phyloP scores from a whole-genome alignment of 1,140 invertebrate genomes.

The Varroa destructor region DNA sequence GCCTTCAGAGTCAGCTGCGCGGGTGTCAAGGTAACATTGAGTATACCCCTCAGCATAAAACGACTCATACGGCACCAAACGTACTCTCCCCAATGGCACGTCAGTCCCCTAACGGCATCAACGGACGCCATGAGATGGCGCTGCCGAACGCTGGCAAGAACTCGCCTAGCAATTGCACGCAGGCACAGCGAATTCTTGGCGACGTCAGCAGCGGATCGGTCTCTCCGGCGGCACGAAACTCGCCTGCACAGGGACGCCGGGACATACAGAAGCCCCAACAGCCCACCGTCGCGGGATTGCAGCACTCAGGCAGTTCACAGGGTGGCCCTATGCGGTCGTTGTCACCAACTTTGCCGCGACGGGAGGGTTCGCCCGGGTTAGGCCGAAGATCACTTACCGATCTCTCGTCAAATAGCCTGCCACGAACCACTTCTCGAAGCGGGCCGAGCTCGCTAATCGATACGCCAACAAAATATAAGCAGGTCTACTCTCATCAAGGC shows the following conservation, averaged over 20 bases:
- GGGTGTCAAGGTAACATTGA: background rate
- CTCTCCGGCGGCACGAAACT: conserved; percentile 13
- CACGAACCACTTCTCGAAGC: background rate
- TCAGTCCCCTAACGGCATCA: conserved; percentile 4
- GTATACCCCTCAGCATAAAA: background rate
- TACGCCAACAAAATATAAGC: conserved; percentile 16
- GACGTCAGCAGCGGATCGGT: conserved; percentile 27
- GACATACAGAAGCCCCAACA: conserved; percentile 11
- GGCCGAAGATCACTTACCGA: conserved; percentile 6
- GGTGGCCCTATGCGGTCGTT: conserved; percentile 1
- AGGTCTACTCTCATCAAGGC: background rate
- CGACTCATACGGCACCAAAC: background rate
- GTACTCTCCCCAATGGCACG: conserved; percentile 16
- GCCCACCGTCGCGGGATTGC: background rate
- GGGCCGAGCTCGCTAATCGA: conserved; percentile 6
- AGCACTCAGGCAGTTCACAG: background rate
- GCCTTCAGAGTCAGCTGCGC: background rate
- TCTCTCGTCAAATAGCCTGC: conserved; percentile 16
- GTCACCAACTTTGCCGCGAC: conserved; percentile 24
- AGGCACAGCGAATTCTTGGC: conserved; percentile 25
- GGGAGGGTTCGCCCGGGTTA: conserved; percentile 19
- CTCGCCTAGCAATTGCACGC: background rate
- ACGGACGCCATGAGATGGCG: background rate
- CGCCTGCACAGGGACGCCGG: conserved; percentile 7
- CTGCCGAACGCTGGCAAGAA: conserved; percentile 25